Percentiles rank a stretch among this genome's conserved stretches.
These are phyloP conservation scores for Egretta garzetta DNA, from an alignment of 2,113 vertebrate species.

Conservation along the genomic window DNA sequence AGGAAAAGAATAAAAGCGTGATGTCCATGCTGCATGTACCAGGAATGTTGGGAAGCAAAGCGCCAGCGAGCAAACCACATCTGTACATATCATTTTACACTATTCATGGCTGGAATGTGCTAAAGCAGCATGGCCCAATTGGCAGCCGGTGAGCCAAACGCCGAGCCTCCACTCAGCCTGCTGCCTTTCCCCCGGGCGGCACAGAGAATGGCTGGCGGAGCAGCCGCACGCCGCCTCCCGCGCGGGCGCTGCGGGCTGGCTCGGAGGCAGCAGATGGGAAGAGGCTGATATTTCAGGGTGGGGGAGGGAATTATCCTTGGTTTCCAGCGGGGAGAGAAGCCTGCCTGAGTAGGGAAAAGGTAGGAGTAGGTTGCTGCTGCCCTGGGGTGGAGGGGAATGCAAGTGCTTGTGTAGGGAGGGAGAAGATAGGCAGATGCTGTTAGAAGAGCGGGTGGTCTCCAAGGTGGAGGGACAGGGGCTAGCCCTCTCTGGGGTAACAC, in stretches of 20 bases:
- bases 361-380: neutral
- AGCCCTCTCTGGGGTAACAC: neutral
- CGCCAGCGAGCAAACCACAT: neutral
- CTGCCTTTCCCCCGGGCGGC: neutral
- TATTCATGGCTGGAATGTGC: constrained; percentile 30
- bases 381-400: neutral
- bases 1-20: neutral
- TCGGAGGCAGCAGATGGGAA: neutral
- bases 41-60: constrained; percentile 5
- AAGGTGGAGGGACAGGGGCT: neutral
- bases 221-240: neutral
- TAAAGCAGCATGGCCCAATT: neutral
- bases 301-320: neutral
- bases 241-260: neutral
- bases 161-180: neutral
- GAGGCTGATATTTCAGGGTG: neutral
- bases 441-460: neutral
- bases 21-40: neutral
- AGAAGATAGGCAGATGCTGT: neutral
- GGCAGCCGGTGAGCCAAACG: neutral
- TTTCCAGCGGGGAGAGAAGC: neutral
- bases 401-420: neutral
- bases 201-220: neutral
- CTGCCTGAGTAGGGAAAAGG: neutral
- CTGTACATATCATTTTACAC: constrained; percentile 37